These are phyloP conservation scores for Flexamia atlantica DNA, from an alignment of 2,888 invertebrate genomes.

Conservation along the genomic window DNA sequence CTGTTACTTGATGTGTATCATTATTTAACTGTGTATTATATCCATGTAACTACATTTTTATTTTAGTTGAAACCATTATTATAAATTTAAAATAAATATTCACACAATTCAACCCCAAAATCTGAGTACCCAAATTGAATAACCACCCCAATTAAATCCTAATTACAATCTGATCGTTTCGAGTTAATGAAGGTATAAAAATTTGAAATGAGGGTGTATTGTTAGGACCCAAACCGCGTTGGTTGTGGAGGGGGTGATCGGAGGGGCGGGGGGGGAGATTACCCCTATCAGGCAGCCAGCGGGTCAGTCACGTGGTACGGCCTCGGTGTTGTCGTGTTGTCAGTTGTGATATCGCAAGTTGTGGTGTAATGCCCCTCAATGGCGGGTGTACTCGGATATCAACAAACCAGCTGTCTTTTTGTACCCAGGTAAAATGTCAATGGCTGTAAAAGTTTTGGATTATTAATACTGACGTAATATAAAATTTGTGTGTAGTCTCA, in stretches of 20 bases:
- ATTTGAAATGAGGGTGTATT: conserved; percentile 38
- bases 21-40: too few relatives aligned
- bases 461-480: too few relatives aligned
- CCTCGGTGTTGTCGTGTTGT: not conserved
- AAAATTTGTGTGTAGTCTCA: too few relatives aligned
- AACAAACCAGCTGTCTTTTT: not conserved
- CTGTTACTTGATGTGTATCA: too few relatives aligned
- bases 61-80: too few relatives aligned
- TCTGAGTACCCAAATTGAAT: too few relatives aligned
- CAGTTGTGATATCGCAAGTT: not conserved
- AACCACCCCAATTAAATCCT: conserved; percentile 8
- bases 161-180: conserved; percentile 1
- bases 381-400: not conserved
- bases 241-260: conserved; percentile 41
- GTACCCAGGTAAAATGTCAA: conserved; percentile 8
- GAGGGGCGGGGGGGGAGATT: conserved; percentile 4
- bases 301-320: not conserved
- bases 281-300: conserved; percentile 55
- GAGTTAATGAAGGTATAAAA: conserved; percentile 43
- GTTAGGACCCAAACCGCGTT: not conserved
- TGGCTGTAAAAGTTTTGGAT: too few relatives aligned
- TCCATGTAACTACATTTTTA: too few relatives aligned
- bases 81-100: too few relatives aligned
- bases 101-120: too few relatives aligned
- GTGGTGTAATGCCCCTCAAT: not conserved